Base-by-base conservation (phyloP, 2,797 vertebrate species). In the Girardinus metallicus region DNA sequence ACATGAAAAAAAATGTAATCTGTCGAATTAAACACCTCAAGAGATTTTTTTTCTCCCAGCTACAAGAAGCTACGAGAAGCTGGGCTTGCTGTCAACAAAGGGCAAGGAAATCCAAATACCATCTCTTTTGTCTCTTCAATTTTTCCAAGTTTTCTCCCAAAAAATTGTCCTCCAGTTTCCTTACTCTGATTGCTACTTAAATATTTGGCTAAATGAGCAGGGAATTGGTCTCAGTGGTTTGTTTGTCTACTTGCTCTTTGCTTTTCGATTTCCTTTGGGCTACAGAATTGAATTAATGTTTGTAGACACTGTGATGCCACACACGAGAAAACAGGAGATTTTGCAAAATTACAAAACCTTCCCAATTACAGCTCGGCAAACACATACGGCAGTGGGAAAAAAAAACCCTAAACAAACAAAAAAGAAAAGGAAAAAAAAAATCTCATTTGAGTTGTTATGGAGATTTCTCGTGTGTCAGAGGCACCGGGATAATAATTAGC, bases 251-350 rank as follows among this genome's bases (percentile, higher is more conserved):
- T 95, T 95, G 93, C 94, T 93, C 92, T 94, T 93, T 93, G 93
- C 92, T 91, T 95, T 94, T 92, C 92, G 84, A 93, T 96, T 93
- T 96, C 93, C 95, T 96, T 93, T 95, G 94, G 94, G 96, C 94
- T 90, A 94, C 92, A 92, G 94, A 53, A 96, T 94, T 94, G 91
- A 96, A 96, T 96, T 95, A 95, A 94, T 95, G 92, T 96, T 95
- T 95, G 95, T 94, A 93, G 95, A 95, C 94, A 93, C 91, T 89
- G 85, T 86, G 93, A 94, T 90, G 92, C 92, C 87, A 94, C 93
- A 95, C 94, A 94, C 86, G 89, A 95, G 93, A 83, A 95, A 94
- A 94, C 91, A 87, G 93, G 91, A 95, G 89, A 93, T 94, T 94
- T 79, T 81, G 85, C 86, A 92, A 95, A 95, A 95, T 93, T 90